Evolutionary conservation across 37 sponge, comb jelly and placozoan genomes (phyloP), one percentile per base, ranked within the genome.

Genomic region (Agelas oroides): DNA sequence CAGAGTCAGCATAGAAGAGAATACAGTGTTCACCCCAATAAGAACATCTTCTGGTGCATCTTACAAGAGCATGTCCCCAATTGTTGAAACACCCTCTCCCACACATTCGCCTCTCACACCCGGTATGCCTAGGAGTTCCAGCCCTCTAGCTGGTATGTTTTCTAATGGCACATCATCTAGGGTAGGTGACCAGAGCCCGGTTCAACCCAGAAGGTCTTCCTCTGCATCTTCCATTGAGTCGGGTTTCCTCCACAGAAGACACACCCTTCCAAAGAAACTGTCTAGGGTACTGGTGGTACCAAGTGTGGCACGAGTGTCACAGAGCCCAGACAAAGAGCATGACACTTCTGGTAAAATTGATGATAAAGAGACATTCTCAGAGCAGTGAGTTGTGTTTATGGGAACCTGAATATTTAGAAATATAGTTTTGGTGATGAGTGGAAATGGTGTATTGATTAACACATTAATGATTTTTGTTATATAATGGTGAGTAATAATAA

Each of bases 241-340:
- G 11, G 25, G 63, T 61, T 13, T 27, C 63, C 27, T 61, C 25
- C 63, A 23, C 63, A 61, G 46, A 46, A 46, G 46, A 46, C 46
- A 46, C 46, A 61, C 63, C 27, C n/a, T 61, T 27, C 31, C 30
- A 13, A 65, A 60, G 57, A 70, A 20, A 57, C 20, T 55, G n/a
- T 77, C 59, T 15, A 75, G 40, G 32, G 93, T 92, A 54, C 3
- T 74, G 55, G 70, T 84, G 20, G 82, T 74, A n/a, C 80, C 85
- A 36, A 62, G 84, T 39, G 75, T 84, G 21, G 84, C 75, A 8
- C 15, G 41, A 11, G 73, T 71, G 14, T 46, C 73, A 19, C 37
- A 27, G 33, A 46, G 46, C 46, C 8, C 46, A 46, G 46, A 46
- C 69, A 27, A 68, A 31, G 69, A 27, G 6, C 62, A 27, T 14